A percentile compares a stretch with the other conserved stretches of the same genome.
Evolutionary conservation across 2,888 invertebrate genomes (phyloP).

Genomic region (Drosophila quinaria): DNA sequence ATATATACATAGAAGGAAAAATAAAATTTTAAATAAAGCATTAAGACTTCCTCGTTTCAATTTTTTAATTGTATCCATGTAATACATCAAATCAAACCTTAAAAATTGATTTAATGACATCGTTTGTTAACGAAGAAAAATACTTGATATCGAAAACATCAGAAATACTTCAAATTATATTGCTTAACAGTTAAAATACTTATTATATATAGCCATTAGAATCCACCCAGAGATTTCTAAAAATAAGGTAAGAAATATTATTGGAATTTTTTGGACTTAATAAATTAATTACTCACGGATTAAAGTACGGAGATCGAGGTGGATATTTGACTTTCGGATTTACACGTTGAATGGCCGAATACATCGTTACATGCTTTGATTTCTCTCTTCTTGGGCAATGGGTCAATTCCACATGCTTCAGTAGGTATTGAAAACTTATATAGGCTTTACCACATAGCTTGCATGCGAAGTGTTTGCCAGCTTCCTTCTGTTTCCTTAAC

Average conservation of each 20-base stretch:
- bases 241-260: background rate
- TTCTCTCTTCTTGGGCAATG: background rate
- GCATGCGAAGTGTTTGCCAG: slow-evolving; percentile 6
- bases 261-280: too few species aligned
- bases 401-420: background rate
- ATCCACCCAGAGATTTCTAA: slow-evolving; percentile 43
- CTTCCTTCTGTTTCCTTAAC: slow-evolving; percentile 1
- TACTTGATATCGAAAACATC: background rate
- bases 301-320: slow-evolving; percentile 47
- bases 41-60: background rate
- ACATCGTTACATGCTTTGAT: background rate
- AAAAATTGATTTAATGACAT: background rate
- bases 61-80: background rate
- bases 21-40: slow-evolving; percentile 65
- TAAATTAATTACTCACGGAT: slow-evolving; percentile 44
- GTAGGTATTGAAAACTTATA: background rate
- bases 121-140: background rate
- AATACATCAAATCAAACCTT: background rate
- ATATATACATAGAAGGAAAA: slow-evolving; percentile 49
- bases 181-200: background rate
- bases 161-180: background rate
- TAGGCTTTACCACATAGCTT: slow-evolving; percentile 18
- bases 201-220: slow-evolving; percentile 4
- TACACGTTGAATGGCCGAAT: background rate
- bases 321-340: slow-evolving; percentile 42